These are phyloP conservation scores for Schizaphis graminum DNA, from an alignment of 2,888 invertebrate genomes.

Conservation along the genomic window DNA sequence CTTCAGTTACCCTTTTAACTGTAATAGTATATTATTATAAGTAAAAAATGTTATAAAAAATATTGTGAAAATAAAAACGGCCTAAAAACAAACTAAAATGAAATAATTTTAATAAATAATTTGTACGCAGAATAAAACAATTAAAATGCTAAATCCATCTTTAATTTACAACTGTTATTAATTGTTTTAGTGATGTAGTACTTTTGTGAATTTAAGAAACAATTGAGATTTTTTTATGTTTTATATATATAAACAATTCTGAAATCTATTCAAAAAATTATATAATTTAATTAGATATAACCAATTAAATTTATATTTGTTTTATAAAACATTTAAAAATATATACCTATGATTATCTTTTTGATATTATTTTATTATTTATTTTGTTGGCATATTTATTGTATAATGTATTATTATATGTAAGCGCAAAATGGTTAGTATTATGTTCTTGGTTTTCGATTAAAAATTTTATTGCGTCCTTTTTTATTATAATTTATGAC, in stretches of 20 bases:
- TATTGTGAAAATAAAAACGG: not conserved
- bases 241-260: not conserved
- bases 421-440: not conserved
- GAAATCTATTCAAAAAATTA: not conserved
- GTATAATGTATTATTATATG: not conserved
- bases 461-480: not conserved
- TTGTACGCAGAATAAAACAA: not conserved
- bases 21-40: not conserved
- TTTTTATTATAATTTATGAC: not conserved
- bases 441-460: not conserved
- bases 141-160: not conserved
- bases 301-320: not conserved
- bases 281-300: not conserved
- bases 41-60: not conserved
- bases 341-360: not conserved
- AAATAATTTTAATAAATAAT: not conserved
- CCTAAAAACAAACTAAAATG: not conserved
- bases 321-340: not conserved
- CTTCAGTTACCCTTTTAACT: not conserved
- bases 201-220: not conserved
- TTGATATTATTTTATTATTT: not conserved
- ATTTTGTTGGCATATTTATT: not conserved
- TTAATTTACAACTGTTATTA: not conserved
- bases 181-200: not conserved
- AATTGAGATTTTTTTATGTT: not conserved